Conservation (phyloP, 2,113 vertebrate genomes). For the Catharus minimus region DNA sequence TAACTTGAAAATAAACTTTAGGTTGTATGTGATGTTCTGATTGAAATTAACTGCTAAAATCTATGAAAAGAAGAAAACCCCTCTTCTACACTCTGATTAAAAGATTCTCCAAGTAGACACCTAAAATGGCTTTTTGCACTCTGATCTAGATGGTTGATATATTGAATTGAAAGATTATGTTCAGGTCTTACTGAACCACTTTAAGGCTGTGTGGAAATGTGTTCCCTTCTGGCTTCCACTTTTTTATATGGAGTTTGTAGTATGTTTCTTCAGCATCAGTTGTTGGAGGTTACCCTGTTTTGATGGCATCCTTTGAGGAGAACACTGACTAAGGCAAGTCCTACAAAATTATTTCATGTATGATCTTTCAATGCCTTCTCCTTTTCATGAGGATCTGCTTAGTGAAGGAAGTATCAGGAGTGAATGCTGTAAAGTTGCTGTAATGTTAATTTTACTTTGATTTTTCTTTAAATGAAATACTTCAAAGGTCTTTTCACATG, state of each 20-base stretch:
- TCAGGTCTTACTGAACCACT: not conserved
- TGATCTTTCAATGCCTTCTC: not conserved
- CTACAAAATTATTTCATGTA: not conserved
- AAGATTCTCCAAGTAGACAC: not conserved
- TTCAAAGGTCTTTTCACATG: not conserved
- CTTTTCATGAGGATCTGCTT: not conserved
- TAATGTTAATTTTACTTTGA: not conserved
- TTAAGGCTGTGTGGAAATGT: not conserved
- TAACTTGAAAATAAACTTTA: not conserved
- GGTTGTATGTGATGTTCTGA: not conserved
- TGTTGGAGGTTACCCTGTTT: not conserved
- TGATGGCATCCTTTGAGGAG: not conserved
- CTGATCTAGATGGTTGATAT: not conserved
- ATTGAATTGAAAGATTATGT: not conserved
- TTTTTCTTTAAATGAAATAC: not conserved
- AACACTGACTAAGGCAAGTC: not conserved
- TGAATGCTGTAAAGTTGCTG: not conserved
- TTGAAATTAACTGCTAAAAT: not conserved
- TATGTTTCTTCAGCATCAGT: not conserved
- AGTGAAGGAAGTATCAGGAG: not conserved
- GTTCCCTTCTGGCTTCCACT: not conserved
- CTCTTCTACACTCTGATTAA: not conserved
- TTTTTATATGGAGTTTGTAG: not conserved
- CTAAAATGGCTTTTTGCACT: not conserved
- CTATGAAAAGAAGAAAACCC: not conserved